phyloP scores from a whole-genome alignment of 30 jellyfish, hydroid and myxozoan genomes.

The Nemopilema nomurai region DNA sequence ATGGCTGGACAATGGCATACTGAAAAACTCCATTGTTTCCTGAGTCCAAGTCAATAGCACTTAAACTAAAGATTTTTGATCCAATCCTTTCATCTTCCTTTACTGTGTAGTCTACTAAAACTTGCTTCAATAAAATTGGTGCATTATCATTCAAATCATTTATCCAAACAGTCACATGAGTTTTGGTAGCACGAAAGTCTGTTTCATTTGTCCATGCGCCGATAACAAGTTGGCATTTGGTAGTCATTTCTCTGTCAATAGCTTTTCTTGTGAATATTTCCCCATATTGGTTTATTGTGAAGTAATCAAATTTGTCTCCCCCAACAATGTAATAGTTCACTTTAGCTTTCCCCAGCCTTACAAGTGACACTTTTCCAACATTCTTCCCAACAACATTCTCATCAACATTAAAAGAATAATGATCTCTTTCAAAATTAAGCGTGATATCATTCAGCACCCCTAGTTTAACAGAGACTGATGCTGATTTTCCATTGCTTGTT shows the following conservation, averaged over 20 bases:
- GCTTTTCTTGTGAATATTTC: conserved; percentile 35
- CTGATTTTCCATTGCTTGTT: conserved; percentile 32
- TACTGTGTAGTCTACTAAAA: conserved; percentile 5
- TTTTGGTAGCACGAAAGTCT: conserved; percentile 19
- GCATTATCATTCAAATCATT: conserved; percentile 73
- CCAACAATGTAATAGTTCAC: conserved; percentile 20
- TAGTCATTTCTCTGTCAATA: conserved; percentile 55
- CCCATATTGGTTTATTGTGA: conserved; percentile 48
- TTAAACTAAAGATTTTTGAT: conserved; percentile 8
- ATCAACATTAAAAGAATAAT: conserved; percentile 31
- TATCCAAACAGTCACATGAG: conserved; percentile 27
- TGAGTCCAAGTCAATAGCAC: conserved; percentile 62
- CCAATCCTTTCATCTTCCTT: conserved; percentile 48
- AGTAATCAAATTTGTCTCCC: conserved; percentile 42
- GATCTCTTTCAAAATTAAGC: conserved; percentile 37
- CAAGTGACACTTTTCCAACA: conserved; percentile 40
- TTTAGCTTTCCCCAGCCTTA: too few species aligned
- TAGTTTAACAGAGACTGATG: conserved; percentile 8
- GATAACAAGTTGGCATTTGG: conserved; percentile 8
- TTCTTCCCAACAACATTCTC: conserved; percentile 49
- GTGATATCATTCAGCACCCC: not conserved
- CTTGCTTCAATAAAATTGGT: conserved; percentile 33
- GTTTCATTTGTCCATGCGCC: conserved; percentile 56
- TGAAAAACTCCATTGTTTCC: conserved; percentile 58
- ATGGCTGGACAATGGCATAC: conserved; percentile 13